These are phyloP conservation scores for Zophobas morio DNA, from an alignment of 1,140 invertebrate species.

Conservation along the genomic window DNA sequence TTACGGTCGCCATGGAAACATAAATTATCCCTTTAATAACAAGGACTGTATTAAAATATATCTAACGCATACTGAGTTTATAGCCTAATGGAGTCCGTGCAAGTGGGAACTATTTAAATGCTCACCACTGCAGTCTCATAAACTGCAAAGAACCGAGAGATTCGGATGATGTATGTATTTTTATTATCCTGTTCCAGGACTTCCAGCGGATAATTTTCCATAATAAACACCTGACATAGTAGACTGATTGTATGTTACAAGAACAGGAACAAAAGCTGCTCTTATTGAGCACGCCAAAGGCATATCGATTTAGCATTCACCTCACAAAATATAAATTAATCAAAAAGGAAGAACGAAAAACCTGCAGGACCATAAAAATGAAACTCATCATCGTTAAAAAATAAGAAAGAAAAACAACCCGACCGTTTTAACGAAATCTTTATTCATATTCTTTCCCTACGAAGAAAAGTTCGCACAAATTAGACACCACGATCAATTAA, in stretches of 20 bases:
- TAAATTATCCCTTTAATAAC: conserved; percentile 34
- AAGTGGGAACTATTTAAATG: conserved; percentile 35
- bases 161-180: conserved; percentile 15
- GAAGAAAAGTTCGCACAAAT: conserved; percentile 13
- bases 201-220: conserved; percentile 1
- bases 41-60: conserved; percentile 31
- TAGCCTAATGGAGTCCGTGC: conserved; percentile 11
- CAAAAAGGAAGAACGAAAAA: conserved; percentile 25
- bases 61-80: conserved; percentile 20
- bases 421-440: conserved; percentile 7
- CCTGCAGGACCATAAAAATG: conserved; percentile 12
- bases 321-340: conserved; percentile 22
- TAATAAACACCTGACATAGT: conserved; percentile 34
- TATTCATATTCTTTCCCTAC: background rate
- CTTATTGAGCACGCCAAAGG: conserved; percentile 5
- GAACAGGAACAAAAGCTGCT: conserved; percentile 18
- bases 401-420: conserved; percentile 17
- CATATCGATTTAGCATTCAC: conserved; percentile 15
- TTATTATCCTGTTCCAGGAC: conserved; percentile 19
- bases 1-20: conserved; percentile 23
- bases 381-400: conserved; percentile 3
- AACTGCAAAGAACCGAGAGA: conserved; percentile 1
- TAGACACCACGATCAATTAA: conserved; percentile 36
- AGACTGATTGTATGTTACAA: conserved; percentile 27
- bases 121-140: conserved; percentile 25